phyloP scores from a whole-genome alignment of 2,113 vertebrate genomes.

The Uropsilus gracilis region DNA sequence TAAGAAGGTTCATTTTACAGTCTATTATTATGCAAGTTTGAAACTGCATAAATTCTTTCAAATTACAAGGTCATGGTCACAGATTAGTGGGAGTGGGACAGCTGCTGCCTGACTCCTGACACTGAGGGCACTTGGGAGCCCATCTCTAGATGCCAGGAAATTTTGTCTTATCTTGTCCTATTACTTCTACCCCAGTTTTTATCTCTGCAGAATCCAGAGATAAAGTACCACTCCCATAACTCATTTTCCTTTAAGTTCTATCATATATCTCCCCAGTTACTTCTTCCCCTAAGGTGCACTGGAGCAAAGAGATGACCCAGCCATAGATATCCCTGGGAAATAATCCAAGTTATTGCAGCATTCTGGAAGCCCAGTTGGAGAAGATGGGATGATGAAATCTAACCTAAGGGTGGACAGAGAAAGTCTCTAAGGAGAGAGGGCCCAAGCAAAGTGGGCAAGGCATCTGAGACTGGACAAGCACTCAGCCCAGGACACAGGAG shows the following conservation, averaged over 20 bases:
- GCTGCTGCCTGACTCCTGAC: background rate
- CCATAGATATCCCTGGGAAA: background rate
- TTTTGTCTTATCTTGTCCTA: background rate
- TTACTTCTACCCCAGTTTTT: background rate
- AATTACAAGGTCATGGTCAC: background rate
- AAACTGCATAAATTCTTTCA: background rate
- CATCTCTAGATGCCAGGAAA: background rate
- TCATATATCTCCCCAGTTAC: background rate
- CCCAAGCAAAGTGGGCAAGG: too few species aligned
- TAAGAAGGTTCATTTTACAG: background rate
- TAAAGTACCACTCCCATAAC: too few species aligned
- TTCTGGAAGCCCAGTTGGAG: background rate
- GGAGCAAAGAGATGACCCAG: background rate
- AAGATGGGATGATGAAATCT: background rate
- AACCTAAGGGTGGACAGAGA: background rate
- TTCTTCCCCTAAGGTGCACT: background rate
- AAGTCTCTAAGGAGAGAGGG: background rate
- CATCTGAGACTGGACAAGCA: too few species aligned
- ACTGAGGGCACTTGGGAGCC: background rate
- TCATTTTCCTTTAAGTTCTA: background rate
- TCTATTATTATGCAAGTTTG: background rate
- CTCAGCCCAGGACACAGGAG: accelerated
- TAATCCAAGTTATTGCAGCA: background rate
- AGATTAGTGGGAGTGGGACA: background rate
- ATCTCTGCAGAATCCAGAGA: background rate